Conservation (phyloP, 2,113 vertebrate species). For the Tenebrosternarchus preto region DNA sequence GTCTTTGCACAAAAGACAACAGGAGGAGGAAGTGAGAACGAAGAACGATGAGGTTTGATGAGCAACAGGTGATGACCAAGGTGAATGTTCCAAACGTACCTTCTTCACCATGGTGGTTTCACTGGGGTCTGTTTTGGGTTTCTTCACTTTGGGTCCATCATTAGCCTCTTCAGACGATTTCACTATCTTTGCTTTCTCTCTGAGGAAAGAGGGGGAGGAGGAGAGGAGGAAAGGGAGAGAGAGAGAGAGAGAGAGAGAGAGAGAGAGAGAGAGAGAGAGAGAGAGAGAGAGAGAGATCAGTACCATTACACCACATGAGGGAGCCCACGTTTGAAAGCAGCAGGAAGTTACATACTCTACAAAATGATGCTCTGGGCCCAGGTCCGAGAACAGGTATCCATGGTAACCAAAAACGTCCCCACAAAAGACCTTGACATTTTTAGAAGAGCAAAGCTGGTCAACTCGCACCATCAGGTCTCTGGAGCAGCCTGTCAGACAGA, state of each 20-base stretch:
- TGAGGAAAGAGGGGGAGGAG: conserved; percentile 50
- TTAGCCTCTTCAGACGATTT: conserved; percentile 73
- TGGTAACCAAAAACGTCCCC: conserved; percentile 92
- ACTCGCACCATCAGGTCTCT: conserved; percentile 83
- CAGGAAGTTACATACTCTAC: conserved; percentile 81
- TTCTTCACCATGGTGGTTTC: conserved; percentile 93
- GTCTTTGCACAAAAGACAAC: conserved; percentile 65
- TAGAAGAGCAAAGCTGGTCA: conserved; percentile 84
- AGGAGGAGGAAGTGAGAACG: background rate
- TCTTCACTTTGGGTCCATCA: conserved; percentile 86
- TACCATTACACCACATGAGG: too few species aligned
- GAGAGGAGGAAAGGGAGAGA: background rate
- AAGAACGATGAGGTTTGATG: conserved; percentile 13
- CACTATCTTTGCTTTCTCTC: conserved; percentile 85
- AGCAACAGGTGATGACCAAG: conserved; percentile 13
- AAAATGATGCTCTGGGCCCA: conserved; percentile 85
- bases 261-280: too few species aligned
- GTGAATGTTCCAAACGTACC: conserved; percentile 64
- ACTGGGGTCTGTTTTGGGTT: conserved; percentile 79
- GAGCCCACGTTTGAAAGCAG: too few species aligned
- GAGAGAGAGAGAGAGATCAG: too few species aligned
- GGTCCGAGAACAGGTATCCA: conserved; percentile 90
- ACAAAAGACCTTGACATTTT: conserved; percentile 86
- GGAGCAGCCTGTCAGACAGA: conserved; percentile 89
- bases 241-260: too few species aligned